A percentile compares a stretch with the other conserved stretches of the same genome.
These are phyloP conservation scores for Dichetophora obliterata DNA, from an alignment of 2,888 invertebrate species.

Conservation along the genomic window DNA sequence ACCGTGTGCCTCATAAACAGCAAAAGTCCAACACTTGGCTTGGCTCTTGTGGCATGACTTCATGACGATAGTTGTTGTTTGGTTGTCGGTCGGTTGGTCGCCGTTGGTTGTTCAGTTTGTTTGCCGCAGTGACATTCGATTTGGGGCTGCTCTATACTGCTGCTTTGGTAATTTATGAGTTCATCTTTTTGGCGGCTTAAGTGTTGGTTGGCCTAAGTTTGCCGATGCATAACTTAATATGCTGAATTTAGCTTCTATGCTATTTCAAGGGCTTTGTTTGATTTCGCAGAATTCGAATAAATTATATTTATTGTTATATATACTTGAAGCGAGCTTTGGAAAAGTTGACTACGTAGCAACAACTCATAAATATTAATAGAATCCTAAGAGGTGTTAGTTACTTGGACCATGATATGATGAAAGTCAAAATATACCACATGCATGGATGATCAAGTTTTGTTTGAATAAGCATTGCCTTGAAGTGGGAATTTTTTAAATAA, in stretches of 20 bases:
- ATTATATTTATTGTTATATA: not conserved
- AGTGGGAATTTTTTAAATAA: too few species aligned
- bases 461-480: too few species aligned
- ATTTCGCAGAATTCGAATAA: constrained; percentile 26
- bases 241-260: not conserved
- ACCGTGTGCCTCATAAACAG: not conserved
- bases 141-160: constrained; percentile 42
- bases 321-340: not conserved
- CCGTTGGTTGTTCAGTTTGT: not conserved
- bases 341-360: not conserved
- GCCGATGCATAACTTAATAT: constrained; percentile 40
- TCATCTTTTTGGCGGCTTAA: constrained; percentile 64
- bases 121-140: constrained; percentile 62
- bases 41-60: constrained; percentile 20
- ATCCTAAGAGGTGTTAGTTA: too few species aligned
- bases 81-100: not conserved
- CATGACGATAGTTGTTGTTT: constrained; percentile 12
- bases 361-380: too few species aligned
- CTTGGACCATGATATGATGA: too few species aligned
- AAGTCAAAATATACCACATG: too few species aligned
- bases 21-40: not conserved
- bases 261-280: constrained; percentile 12
- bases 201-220: constrained; percentile 45
- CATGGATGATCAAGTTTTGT: too few species aligned
- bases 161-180: constrained; percentile 64